Base-by-base conservation (phyloP, 2,113 vertebrate genomes). In the Petroica traversi region DNA sequence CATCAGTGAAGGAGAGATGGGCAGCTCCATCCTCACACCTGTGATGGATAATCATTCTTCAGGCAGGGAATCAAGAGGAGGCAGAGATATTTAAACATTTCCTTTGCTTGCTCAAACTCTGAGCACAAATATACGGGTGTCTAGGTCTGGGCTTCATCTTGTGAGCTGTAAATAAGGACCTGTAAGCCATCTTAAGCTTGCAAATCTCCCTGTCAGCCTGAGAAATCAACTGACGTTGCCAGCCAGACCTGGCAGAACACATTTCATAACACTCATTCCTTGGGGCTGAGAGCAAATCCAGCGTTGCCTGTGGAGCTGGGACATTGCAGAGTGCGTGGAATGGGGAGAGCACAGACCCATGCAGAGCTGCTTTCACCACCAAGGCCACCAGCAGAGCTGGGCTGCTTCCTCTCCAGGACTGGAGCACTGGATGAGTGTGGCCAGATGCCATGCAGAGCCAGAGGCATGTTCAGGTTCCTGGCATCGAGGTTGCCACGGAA, bases 121-220 rank as follows among this genome's bases (percentile, higher is more conserved):
- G 61, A 87, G 64, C 78, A 41, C 73, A 95, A 91, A 93, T 78
- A 78, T 87, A 77, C 5, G 5, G 31, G 28, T 77, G 48, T 55
- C 29, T 71, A 45, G 57, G 73, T 81, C 89, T 48, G 31, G 48
- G 57, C 28, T 92, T 86, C 66, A 75, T 40, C 52, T 19, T 51
- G 61, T 89, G 68, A 89, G 89, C 64, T 92, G 76, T 92, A 93
- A 95, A 86, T 84, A 93, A 81, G 73, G 80, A 77, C 28, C 72
- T 58, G 34, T 85, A 85, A 92, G 58, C 84, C 41, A 9, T 61
- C 48, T 68, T 85, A 84, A 92, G 69, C 69, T 88, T 94, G 34
- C 85, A 89, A 95, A 96, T 94, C 91, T 94, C 54, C 69, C 52
- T 16, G 1, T 49, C 73, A 61, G 40, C 48, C 80, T 72, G 61